Evolutionary conservation across 2,888 invertebrate species (phyloP).

Genomic region (Hypolimnas misippus): DNA sequence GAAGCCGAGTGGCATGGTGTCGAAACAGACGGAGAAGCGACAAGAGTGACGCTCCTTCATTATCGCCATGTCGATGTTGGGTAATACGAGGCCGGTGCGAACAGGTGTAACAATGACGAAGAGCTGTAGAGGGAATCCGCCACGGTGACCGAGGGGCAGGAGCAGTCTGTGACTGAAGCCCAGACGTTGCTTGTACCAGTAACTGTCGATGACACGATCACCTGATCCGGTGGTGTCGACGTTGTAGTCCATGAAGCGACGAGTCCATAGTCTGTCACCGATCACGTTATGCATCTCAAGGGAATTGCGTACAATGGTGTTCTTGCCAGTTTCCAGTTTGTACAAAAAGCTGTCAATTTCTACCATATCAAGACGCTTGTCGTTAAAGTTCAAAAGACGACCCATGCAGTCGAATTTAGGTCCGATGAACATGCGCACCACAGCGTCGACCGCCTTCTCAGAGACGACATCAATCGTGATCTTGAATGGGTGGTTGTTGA

Average conservation of each 20-base stretch:
- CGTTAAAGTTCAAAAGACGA: conserved; percentile 77
- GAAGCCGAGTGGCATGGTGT: conserved; percentile 88
- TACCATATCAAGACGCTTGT: conserved; percentile 73
- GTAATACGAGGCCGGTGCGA: conserved; percentile 74
- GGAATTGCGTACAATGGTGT: conserved; percentile 87
- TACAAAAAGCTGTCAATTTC: conserved; percentile 83
- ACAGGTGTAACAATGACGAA: conserved; percentile 85
- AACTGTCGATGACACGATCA: conserved; percentile 80
- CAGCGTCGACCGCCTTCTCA: conserved; percentile 82
- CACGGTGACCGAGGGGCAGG: conserved; percentile 87
- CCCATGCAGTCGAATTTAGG: conserved; percentile 88
- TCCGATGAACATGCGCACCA: conserved; percentile 87
- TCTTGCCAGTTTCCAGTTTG: conserved; percentile 86
- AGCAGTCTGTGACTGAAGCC: conserved; percentile 88
- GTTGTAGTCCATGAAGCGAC: conserved; percentile 53
- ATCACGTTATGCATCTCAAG: conserved; percentile 86
- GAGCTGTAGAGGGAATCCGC: conserved; percentile 86
- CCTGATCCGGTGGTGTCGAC: conserved; percentile 70
- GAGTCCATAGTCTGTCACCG: conserved; percentile 83
- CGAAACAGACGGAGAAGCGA: conserved; percentile 82
- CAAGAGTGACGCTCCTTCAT: conserved; percentile 81
- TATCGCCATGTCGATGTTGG: conserved; percentile 70
- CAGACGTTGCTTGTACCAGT: conserved; percentile 79
- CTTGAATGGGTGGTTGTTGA: conserved; percentile 87
- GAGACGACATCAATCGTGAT: conserved; percentile 83